Percentiles rank a stretch among this genome's conserved stretches.
Evolutionary conservation across 1,140 invertebrate species (phyloP).

Genomic region (Caenorhabditis brenneri): DNA sequence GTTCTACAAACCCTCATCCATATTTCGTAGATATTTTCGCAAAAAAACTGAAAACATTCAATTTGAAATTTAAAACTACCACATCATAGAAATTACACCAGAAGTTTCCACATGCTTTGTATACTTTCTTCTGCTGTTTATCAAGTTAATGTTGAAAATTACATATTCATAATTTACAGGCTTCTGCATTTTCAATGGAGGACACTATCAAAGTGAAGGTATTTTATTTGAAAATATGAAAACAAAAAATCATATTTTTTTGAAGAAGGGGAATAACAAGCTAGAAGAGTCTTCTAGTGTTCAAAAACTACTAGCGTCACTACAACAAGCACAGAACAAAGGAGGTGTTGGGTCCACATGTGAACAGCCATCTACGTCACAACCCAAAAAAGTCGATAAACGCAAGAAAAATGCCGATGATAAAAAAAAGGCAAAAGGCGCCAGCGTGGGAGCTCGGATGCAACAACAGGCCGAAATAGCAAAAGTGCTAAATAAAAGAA

Average conservation of each 20-base stretch:
- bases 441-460: slow-evolving; percentile 6
- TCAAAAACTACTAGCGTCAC: neutral
- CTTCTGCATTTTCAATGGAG: too few relatives aligned
- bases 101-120: too few relatives aligned
- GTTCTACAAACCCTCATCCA: too few relatives aligned
- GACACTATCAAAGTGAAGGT: neutral
- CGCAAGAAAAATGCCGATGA: neutral
- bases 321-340: slow-evolving; percentile 5
- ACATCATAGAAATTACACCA: too few relatives aligned
- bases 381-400: neutral
- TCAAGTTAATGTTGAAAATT: too few relatives aligned
- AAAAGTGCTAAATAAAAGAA: neutral
- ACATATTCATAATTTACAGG: too few relatives aligned
- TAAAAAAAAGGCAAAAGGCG: neutral
- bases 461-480: slow-evolving; percentile 2
- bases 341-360: neutral
- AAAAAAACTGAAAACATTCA: too few relatives aligned
- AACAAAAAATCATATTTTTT: neutral
- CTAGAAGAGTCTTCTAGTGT: slow-evolving; percentile 2
- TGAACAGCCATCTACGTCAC: neutral
- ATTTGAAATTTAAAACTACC: too few relatives aligned
- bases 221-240: neutral
- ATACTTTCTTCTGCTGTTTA: too few relatives aligned
- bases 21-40: too few relatives aligned
- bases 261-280: neutral